Percentiles rank a stretch among this genome's conserved stretches.
These are phyloP conservation scores for Pegoplata infirma DNA, from an alignment of 2,888 invertebrate species.

Conservation along the genomic window DNA sequence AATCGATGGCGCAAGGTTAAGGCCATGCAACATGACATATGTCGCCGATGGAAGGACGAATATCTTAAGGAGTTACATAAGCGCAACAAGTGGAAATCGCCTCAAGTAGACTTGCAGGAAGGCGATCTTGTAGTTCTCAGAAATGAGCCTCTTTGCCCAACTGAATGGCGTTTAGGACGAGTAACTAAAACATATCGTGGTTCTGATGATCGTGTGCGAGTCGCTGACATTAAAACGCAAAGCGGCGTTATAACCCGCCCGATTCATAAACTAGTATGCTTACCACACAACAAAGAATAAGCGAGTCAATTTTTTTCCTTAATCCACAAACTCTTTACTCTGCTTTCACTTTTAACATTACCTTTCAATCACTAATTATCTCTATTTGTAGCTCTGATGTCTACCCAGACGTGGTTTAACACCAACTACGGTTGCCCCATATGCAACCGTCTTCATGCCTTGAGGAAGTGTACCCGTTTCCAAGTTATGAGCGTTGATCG, in stretches of 20 bases:
- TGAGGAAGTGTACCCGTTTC: background rate
- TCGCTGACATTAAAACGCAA: slow-evolving; percentile 7
- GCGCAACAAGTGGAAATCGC: too few relatives aligned
- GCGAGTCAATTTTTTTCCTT: background rate
- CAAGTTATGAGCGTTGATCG: background rate
- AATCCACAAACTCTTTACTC: background rate
- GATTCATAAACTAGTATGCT: background rate
- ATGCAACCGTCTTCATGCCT: background rate
- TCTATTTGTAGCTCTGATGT: too few relatives aligned
- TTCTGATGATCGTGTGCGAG: slow-evolving; percentile 8
- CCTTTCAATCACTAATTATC: too few relatives aligned
- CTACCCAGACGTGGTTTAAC: too few relatives aligned
- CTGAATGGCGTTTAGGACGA: too few relatives aligned
- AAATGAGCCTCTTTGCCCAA: background rate
- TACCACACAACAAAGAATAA: background rate
- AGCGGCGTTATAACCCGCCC: background rate
- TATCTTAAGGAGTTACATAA: too few relatives aligned
- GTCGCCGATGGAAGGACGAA: background rate
- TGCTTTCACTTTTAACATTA: too few relatives aligned
- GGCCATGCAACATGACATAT: background rate
- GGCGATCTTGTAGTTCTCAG: background rate
- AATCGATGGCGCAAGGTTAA: background rate
- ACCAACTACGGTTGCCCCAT: background rate
- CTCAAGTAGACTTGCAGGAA: too few relatives aligned
- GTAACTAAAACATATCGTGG: background rate